These are phyloP conservation scores for Kryptopterus vitreolus DNA, from an alignment of 2,797 vertebrate species.

Conservation along the genomic window DNA sequence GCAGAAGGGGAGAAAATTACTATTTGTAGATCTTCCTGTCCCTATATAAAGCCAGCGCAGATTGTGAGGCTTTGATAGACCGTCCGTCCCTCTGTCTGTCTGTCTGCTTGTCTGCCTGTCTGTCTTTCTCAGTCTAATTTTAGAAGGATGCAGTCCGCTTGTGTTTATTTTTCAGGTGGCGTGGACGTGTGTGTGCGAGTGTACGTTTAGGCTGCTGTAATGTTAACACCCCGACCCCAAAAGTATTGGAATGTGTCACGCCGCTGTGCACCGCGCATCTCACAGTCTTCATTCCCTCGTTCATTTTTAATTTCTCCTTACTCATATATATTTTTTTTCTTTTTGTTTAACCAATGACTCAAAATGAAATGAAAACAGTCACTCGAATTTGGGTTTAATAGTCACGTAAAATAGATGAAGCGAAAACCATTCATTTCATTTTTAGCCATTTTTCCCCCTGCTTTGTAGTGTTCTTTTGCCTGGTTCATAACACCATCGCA, in stretches of 20 bases:
- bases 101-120: not conserved
- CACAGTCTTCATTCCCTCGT: not conserved
- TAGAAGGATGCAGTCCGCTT: not conserved
- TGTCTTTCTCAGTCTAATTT: not conserved
- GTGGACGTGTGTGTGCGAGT: not conserved
- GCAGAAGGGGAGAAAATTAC: no score
- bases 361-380: constrained; percentile 55
- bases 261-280: not conserved
- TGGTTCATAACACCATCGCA: constrained; percentile 60
- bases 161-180: constrained; percentile 13
- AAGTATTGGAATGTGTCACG: not conserved
- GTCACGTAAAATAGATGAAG: not conserved
- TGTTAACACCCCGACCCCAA: not conserved
- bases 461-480: constrained; percentile 39
- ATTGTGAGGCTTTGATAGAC: not conserved
- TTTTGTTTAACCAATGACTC: constrained; percentile 63
- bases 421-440: constrained; percentile 51
- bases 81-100: not conserved
- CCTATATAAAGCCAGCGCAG: not conserved
- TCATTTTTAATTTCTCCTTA: constrained; percentile 42
- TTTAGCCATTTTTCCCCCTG: constrained; percentile 66
- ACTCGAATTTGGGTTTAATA: not conserved
- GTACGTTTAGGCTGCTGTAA: not conserved
- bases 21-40: not conserved
- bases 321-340: constrained; percentile 31